Percentiles rank a stretch among this genome's conserved stretches.
Conservation (phyloP, 2,113 vertebrate genomes). For the Pluvialis apricaria region DNA sequence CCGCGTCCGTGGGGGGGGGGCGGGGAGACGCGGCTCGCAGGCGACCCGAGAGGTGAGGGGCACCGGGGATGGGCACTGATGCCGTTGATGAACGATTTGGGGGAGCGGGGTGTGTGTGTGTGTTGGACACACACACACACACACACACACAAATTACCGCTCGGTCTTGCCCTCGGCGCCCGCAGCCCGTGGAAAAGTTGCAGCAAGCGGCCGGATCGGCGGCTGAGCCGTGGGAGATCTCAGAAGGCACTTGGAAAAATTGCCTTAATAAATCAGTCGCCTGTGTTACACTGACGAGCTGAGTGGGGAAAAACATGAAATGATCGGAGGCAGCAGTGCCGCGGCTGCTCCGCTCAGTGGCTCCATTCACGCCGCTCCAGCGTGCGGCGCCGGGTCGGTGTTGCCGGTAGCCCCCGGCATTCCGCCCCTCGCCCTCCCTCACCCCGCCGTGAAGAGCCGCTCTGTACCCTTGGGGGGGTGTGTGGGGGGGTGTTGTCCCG, state of each 20-base stretch:
- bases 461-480: background rate
- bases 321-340: background rate
- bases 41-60: background rate
- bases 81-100: too few relatives aligned
- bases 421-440: background rate
- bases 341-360: background rate
- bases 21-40: too few relatives aligned
- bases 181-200: constrained; percentile 24
- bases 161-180: background rate
- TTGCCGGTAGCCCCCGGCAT: background rate
- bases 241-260: background rate
- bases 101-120: background rate
- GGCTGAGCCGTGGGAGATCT: background rate
- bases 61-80: too few relatives aligned
- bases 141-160: background rate
- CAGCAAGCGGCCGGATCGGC: background rate
- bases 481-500: too few relatives aligned
- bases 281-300: background rate
- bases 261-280: background rate
- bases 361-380: background rate
- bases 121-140: background rate
- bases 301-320: background rate
- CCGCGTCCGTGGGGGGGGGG: too few relatives aligned
- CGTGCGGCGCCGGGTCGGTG: background rate
- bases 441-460: background rate